A percentile compares a stretch with the other conserved stretches of the same genome.
Conservation (phyloP, 2,113 vertebrate genomes). For the Myrmophylax atrothorax region DNA sequence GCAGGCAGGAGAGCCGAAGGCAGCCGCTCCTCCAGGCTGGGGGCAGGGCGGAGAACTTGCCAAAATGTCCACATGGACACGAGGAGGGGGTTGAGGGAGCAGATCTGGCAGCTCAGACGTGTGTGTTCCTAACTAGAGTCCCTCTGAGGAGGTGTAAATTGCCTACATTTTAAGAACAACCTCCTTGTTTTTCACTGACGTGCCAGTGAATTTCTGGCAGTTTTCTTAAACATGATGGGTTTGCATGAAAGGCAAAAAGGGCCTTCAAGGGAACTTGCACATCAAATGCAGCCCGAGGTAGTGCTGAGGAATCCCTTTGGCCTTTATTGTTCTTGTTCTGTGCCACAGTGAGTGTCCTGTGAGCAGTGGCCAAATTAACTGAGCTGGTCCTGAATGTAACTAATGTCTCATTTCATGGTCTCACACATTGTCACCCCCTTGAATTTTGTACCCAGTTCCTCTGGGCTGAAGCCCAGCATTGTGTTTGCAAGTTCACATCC, state of each 20-base stretch:
- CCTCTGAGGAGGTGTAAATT: slow-evolving; percentile 54
- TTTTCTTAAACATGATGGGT: neutral
- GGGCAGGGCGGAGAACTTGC: neutral
- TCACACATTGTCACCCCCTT: neutral
- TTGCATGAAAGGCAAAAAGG: neutral
- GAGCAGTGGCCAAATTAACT: neutral
- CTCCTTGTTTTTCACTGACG: slow-evolving; percentile 42
- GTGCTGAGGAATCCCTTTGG: neutral
- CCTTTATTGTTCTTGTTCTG: neutral
- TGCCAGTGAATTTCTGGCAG: slow-evolving; percentile 39
- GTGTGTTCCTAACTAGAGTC: neutral
- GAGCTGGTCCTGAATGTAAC: neutral
- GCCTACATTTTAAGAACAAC: slow-evolving; percentile 43
- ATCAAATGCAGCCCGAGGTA: neutral
- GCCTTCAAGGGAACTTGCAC: neutral
- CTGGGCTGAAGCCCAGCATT: neutral
- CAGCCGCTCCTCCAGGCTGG: neutral
- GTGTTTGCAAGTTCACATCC: neutral
- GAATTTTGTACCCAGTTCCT: neutral
- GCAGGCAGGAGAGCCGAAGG: neutral
- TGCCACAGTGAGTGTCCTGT: neutral
- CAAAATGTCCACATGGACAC: neutral
- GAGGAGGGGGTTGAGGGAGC: neutral
- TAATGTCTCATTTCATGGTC: neutral
- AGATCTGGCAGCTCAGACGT: slow-evolving; percentile 21